These are phyloP conservation scores for Diprion similis DNA, from an alignment of 1,140 invertebrate genomes.

Conservation along the genomic window DNA sequence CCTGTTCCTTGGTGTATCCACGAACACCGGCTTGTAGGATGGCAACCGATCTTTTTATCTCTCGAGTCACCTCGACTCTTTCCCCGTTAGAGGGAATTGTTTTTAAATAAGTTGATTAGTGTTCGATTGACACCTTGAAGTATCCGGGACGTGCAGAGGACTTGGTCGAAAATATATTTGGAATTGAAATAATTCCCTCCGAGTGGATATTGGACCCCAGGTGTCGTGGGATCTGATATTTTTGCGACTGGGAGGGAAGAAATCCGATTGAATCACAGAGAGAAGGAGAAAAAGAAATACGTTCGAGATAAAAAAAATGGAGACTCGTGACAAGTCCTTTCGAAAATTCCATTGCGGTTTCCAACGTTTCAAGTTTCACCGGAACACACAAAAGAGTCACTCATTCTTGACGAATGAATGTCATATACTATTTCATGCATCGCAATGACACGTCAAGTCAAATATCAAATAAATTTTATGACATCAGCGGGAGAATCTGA, in stretches of 20 bases:
- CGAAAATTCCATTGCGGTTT: not conserved
- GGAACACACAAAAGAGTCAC: not conserved
- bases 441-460: not conserved
- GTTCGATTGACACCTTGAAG: not conserved
- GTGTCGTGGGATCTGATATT: not conserved
- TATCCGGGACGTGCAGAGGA: not conserved
- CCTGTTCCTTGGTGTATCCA: conserved; percentile 1
- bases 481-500: no score
- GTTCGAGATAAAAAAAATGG: not conserved
- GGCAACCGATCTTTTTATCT: conserved; percentile 5
- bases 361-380: not conserved
- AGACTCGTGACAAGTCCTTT: not conserved
- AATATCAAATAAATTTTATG: not conserved
- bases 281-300: no score
- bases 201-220: not conserved
- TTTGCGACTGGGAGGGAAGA: not conserved
- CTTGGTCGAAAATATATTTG: not conserved
- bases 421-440: not conserved
- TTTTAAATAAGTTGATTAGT: conserved; percentile 4
- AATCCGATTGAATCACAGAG: not conserved
- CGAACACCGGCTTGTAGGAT: not conserved
- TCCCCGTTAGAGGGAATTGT: not conserved
- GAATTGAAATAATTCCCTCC: conserved; percentile 1
- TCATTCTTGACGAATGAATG: not conserved
- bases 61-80: not conserved